A percentile compares a stretch with the other conserved stretches of the same genome.
These are phyloP conservation scores for Ophion costatus DNA, from an alignment of 2,888 invertebrate genomes.

Conservation along the genomic window DNA sequence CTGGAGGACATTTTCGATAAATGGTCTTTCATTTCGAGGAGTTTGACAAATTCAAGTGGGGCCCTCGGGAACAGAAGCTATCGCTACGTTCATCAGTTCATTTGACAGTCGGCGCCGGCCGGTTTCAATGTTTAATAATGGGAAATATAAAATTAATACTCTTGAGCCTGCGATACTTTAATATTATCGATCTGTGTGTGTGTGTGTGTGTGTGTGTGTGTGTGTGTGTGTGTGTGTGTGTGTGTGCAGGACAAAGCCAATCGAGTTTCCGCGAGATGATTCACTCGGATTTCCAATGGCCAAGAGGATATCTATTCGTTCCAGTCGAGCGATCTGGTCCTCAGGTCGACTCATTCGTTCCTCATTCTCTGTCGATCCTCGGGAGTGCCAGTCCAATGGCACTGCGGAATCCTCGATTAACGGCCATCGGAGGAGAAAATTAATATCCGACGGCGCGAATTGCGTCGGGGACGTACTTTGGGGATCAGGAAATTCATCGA, in stretches of 20 bases:
- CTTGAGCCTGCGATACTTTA: constrained; percentile 28
- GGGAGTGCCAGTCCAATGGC: constrained; percentile 53
- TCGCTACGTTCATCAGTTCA: constrained; percentile 24
- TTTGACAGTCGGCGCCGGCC: constrained; percentile 39
- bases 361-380: constrained; percentile 57
- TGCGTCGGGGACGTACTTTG: constrained; percentile 63
- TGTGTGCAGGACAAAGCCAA: constrained; percentile 21
- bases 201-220: background rate
- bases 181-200: background rate
- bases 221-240: background rate
- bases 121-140: constrained; percentile 52
- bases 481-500: constrained; percentile 53
- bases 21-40: constrained; percentile 25
- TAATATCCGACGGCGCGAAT: constrained; percentile 69
- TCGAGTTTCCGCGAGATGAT: constrained; percentile 52
- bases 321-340: constrained; percentile 61
- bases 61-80: constrained; percentile 22
- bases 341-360: constrained; percentile 34
- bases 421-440: constrained; percentile 68
- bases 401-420: constrained; percentile 65
- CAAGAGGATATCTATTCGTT: constrained; percentile 61
- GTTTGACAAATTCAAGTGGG: constrained; percentile 9
- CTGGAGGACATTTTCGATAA: background rate
- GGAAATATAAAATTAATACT: constrained; percentile 50
- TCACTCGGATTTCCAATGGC: constrained; percentile 47